Evolutionary conservation across 1,140 invertebrate genomes (phyloP), one percentile per base, ranked within the genome.

Genomic region (Helicoverpa zea): DNA sequence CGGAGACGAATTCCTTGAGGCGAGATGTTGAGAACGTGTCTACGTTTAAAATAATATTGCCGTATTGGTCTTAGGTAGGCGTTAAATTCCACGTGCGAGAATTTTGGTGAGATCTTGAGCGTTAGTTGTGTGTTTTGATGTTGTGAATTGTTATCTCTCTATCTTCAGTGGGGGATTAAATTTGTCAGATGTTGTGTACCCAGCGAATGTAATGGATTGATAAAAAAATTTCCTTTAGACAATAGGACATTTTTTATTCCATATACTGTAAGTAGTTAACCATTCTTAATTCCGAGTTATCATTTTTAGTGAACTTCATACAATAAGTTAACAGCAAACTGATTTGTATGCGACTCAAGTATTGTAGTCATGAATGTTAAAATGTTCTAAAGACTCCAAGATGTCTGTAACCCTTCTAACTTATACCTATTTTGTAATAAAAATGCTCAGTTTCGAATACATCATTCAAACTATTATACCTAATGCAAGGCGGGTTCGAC

Each of bases 1-100:
- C 64, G 49, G 76, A 79, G 76, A 79, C 76, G 43, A 79, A 79
- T 79, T 79, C 76, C 76, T 70, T 49, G 51, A 79, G 52, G 76
- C 64, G 23, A 58, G 35, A 23, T 61, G 23, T 18, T 29, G 58
- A 59, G 70, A 73, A 30, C 70, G 61, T 64, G 59, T 77, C 75
- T 52, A 49, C 49, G 61, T 61, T 77, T 66, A 77, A 18, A 77
- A 77, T 77, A 77, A 77, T 64, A 66, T 64, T 18, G 51, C 61
- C 61, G 59, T 77, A 77, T 66, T 56, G 61, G 30, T n/a, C 61
- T 49, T 77, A 35, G 61, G 23, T 77, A 63, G 61, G 61, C 49
- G 61, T 30, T 29, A 61, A 63, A 77, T 77, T 66, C 58, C 73
- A 63, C 35, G 73, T 76, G 58, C 14, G 59, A 43, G 75, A 66